Evolutionary conservation across 92 coral and sea anemone species (phyloP).

Genomic region (Paragorgia papillata): DNA sequence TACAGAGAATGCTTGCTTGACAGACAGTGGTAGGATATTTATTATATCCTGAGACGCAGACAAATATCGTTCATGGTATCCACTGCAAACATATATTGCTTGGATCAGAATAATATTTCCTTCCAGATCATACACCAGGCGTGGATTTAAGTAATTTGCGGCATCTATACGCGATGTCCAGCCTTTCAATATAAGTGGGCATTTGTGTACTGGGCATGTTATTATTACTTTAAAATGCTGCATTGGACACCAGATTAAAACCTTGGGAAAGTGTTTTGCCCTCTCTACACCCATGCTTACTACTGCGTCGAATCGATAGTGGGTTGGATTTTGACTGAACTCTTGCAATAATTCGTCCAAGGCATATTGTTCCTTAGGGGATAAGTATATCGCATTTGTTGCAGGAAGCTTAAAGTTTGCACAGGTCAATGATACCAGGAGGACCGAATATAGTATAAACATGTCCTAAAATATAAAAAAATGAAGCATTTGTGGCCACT

Average conservation of each 20-base stretch:
- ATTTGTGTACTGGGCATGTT: conserved; percentile 14
- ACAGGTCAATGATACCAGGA: too few species aligned
- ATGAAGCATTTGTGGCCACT: too few species aligned
- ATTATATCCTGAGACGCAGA: conserved; percentile 37
- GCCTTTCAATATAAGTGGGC: conserved; percentile 16
- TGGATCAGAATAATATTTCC: conserved; percentile 38
- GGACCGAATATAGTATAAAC: too few species aligned
- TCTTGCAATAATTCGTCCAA: conserved; percentile 13
- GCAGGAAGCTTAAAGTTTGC: too few species aligned
- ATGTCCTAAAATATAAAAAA: too few species aligned
- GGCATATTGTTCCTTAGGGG: neutral
- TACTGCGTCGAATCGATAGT: conserved; percentile 35
- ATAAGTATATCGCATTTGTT: neutral
- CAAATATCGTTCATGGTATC: conserved; percentile 6
- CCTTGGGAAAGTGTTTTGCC: conserved; percentile 5
- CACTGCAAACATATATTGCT: conserved; percentile 39
- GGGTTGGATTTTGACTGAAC: conserved; percentile 34
- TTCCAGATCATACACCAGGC: conserved; percentile 42
- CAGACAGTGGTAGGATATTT: conserved; percentile 17
- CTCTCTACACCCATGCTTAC: conserved; percentile 3
- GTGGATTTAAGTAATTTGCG: conserved; percentile 21
- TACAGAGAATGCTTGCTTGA: neutral
- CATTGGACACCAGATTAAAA: conserved; percentile 37
- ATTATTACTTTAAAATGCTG: conserved; percentile 14
- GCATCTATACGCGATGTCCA: conserved; percentile 34